phyloP scores from a whole-genome alignment of 1,140 invertebrate species.

The Apis florea region DNA sequence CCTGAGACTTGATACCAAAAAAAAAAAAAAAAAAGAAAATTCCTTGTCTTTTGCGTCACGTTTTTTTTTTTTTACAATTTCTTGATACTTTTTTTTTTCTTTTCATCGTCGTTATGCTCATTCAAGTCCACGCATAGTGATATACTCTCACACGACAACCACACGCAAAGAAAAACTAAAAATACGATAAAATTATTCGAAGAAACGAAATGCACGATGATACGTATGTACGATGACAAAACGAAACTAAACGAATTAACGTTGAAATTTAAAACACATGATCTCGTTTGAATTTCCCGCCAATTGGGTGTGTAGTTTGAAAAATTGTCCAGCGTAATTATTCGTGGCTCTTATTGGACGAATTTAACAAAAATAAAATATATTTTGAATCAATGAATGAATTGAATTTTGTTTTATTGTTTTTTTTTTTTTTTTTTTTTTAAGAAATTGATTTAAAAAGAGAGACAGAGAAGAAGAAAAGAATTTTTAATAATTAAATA shows the following conservation, averaged over 20 bases:
- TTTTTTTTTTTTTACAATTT: no score
- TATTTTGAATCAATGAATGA: neutral
- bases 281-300: neutral
- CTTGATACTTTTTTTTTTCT: neutral
- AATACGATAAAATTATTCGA: neutral
- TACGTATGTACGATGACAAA: neutral
- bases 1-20: conserved; percentile 34
- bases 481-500: neutral
- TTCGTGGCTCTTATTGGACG: no score
- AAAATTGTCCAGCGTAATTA: neutral
- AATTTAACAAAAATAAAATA: neutral
- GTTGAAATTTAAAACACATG: neutral
- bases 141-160: neutral
- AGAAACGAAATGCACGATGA: neutral
- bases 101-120: neutral
- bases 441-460: neutral
- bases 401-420: no score
- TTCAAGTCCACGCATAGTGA: neutral
- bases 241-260: neutral
- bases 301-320: neutral
- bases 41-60: neutral
- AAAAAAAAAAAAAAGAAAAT: neutral
- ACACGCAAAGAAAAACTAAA: neutral
- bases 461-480: neutral
- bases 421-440: no score